Evolutionary conservation across 2,888 invertebrate species (phyloP), one percentile per base, ranked within the genome.

Genomic region (Drosophila eohydei): DNA sequence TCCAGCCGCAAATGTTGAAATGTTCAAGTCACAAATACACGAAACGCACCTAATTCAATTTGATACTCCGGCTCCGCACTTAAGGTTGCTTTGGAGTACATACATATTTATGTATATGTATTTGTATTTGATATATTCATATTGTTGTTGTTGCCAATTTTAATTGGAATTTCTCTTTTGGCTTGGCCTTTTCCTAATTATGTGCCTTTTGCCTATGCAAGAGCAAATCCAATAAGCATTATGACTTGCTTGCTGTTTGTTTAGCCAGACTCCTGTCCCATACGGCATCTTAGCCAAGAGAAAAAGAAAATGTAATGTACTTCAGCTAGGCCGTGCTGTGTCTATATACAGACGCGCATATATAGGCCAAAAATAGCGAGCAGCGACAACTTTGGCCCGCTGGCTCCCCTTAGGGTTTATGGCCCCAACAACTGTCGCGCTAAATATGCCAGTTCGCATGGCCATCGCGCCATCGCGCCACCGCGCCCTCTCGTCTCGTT

Each of bases 151-250:
- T 64, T 63, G 74, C 63, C 71, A 60, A 81, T 89, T 89, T 88
- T 89, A 88, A 89, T 85, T 89, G 82, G 69, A 85, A 89, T 88
- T 85, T 82, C 70, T 71, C 60, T 58, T 9, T 52, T 52, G 0
- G 43, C 41, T 52, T 66, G 59, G 62, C 64, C 65, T 65, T 66
- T 51, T 61, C 88, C 81, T 88, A 88, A 85, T 89, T 89, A 75
- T 84, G 72, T 84, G 55, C 68, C 44, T 48, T 48, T 48, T 48
- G 9, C 48, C n/a, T n/a, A n/a, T 8, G n/a, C 8, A 60, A 70
- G 48, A 26, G 56, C 63, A 89, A 85, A 85, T 89, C 89, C 89
- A 89, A 88, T 85, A 85, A 89, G 82, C 72, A 81, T 88, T 87
- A 76, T 76, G 76, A 84, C 84, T 84, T 83, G 71, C 78, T 71